Base-by-base conservation (phyloP, 2,113 vertebrate genomes). In the Corynorhinus townsendii region DNA sequence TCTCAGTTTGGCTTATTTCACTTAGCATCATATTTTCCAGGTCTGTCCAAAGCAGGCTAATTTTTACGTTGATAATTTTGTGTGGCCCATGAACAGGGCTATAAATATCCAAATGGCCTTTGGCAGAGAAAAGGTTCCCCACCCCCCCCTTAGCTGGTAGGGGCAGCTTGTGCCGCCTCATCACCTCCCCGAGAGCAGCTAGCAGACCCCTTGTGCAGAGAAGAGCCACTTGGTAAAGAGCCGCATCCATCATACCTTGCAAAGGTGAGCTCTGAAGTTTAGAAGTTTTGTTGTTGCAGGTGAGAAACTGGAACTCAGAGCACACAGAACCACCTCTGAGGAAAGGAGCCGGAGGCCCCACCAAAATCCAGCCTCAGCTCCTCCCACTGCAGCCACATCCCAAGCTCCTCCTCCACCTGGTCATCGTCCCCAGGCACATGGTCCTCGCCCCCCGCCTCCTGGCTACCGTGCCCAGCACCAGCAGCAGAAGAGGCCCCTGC, bases 241-340 rank as follows among this genome's bases (percentile, higher is more conserved):
- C 40, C 35, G 0, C 4, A 0, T 1, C 3, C 5, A 11, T 35
- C 16, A 0, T 17, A 11, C 43, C 14, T 76, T 9, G 24, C 47
- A 30, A 30, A 22, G 40, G 10, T 33, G 17, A 95, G n/a, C 82
- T 95, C 59, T 66, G 59, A 28, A 1, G 26, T 62, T 30, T 0
- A 35, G 12, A 71, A 7, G 19, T 89, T 91, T 90, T 95, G 3
- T 87, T 28, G 5, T 95, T 97, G 80, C 95, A 97, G 97, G n/a
- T 49, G 95, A 95, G 45, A 79, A 94, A 7, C 30, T 91, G 82
- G 96, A 96, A 52, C 66, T 80, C 49, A 80, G n/a, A 52, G 20
- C 8, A 0, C 68, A 43, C n/a, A 90, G 45, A 86, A 10, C 0
- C 1, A 66, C 35, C 24, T 17, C 56, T 0, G 54, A 93, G 54